Conservation (phyloP, 2,113 vertebrate species). For the Cisticola juncidis region DNA sequence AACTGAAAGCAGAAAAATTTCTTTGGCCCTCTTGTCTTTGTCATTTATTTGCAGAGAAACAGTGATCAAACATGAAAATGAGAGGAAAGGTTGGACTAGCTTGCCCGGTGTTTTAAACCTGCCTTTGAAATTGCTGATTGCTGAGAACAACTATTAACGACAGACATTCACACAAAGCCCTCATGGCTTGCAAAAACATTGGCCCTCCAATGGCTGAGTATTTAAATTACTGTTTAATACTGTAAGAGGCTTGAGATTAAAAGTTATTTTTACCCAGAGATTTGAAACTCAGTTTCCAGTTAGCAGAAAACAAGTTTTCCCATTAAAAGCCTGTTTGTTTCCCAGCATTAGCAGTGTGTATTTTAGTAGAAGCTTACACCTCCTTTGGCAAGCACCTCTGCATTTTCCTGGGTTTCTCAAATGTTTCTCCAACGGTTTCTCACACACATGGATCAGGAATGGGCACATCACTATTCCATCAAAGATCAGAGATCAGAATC, state of each 20-base stretch:
- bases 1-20: not conserved
- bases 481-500: not conserved
- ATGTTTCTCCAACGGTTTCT: not conserved
- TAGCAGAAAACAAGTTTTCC: not conserved
- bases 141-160: not conserved
- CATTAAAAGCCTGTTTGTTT: not conserved
- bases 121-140: not conserved
- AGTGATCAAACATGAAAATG: not conserved
- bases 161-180: not conserved
- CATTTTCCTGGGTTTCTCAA: not conserved
- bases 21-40: not conserved
- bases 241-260: not conserved
- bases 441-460: not conserved
- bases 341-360: not conserved
- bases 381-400: not conserved
- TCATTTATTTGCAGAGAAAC: not conserved
- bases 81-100: not conserved
- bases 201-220: not conserved
- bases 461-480: not conserved
- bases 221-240: not conserved
- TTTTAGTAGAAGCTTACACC: not conserved
- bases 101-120: not conserved
- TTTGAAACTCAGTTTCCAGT: not conserved
- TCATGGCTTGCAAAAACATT: not conserved
- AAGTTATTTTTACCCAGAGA: not conserved